Conservation (phyloP, 2,797 vertebrate genomes). For the Mareca strepera region DNA sequence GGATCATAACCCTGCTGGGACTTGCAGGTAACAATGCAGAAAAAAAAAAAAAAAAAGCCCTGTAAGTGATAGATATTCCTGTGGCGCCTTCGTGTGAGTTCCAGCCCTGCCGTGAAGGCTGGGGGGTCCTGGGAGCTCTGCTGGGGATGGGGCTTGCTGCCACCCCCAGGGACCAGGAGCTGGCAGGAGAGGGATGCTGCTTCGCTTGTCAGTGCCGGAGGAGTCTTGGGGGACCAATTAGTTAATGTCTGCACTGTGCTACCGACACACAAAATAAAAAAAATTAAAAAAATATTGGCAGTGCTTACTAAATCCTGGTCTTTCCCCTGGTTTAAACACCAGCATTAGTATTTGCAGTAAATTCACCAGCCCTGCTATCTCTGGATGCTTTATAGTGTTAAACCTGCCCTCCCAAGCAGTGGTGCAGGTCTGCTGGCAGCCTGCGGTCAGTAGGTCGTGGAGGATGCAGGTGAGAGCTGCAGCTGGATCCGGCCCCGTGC, state of each 20-base stretch:
- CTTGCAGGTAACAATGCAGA: background rate
- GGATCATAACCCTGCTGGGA: slow-evolving; percentile 46
- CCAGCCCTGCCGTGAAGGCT: background rate
- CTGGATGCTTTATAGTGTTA: background rate
- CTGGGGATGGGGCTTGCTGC: background rate
- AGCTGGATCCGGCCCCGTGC: slow-evolving; percentile 10
- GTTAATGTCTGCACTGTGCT: background rate
- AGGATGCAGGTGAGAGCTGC: background rate
- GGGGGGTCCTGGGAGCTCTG: background rate
- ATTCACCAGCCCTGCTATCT: background rate
- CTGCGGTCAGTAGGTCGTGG: background rate
- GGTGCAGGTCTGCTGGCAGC: background rate
- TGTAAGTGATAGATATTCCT: slow-evolving; percentile 18
- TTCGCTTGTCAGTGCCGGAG: background rate
- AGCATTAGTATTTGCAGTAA: background rate
- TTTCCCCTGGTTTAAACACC: background rate
- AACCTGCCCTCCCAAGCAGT: accelerated
- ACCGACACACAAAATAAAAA: background rate
- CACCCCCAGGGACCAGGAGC: background rate
- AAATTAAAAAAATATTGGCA: background rate
- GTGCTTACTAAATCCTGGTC: accelerated
- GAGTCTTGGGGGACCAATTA: background rate
- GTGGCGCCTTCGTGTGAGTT: background rate
- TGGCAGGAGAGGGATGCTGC: background rate
- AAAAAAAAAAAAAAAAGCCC: accelerated